Evolutionary conservation across 2,888 invertebrate genomes (phyloP).

Genomic region (Chelonus formosanus): DNA sequence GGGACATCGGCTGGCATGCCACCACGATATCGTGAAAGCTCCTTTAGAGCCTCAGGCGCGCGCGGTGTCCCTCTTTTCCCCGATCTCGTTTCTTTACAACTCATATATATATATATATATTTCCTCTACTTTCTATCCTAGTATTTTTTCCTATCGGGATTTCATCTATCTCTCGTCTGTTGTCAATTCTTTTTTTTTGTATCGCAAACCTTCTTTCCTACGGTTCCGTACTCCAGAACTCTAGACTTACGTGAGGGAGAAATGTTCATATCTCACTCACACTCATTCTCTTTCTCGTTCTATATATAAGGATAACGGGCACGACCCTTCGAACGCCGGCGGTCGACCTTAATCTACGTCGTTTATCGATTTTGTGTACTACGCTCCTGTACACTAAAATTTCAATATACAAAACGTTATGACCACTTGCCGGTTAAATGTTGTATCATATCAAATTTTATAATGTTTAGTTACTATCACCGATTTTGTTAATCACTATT

Average conservation of each 20-base stretch:
- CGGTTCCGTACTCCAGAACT: too few relatives aligned
- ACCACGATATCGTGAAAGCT: slow-evolving; percentile 51
- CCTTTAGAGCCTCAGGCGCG: slow-evolving; percentile 38
- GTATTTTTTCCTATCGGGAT: slow-evolving; percentile 10
- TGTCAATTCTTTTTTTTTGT: background rate
- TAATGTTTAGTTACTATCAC: background rate
- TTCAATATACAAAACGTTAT: slow-evolving; percentile 2
- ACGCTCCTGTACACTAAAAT: slow-evolving; percentile 9
- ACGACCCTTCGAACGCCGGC: slow-evolving; percentile 25
- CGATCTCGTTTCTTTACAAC: slow-evolving; percentile 14
- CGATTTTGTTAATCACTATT: background rate
- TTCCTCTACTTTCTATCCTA: slow-evolving; percentile 8
- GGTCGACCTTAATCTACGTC: slow-evolving; percentile 30
- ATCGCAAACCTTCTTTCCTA: too few relatives aligned
- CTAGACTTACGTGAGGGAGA: too few relatives aligned
- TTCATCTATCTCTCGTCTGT: slow-evolving; percentile 1
- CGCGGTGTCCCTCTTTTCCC: slow-evolving; percentile 35
- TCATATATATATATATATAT: slow-evolving; percentile 9
- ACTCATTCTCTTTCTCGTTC: background rate
- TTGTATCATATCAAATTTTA: too few relatives aligned
- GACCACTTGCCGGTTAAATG: slow-evolving; percentile 6
- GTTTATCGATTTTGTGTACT: slow-evolving; percentile 25
- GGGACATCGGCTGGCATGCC: slow-evolving; percentile 57
- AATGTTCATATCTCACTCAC: too few relatives aligned
- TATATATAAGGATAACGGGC: slow-evolving; percentile 11